Evolutionary conservation across 2,113 vertebrate genomes (phyloP).

Genomic region (Psilopogon haemacephalus): DNA sequence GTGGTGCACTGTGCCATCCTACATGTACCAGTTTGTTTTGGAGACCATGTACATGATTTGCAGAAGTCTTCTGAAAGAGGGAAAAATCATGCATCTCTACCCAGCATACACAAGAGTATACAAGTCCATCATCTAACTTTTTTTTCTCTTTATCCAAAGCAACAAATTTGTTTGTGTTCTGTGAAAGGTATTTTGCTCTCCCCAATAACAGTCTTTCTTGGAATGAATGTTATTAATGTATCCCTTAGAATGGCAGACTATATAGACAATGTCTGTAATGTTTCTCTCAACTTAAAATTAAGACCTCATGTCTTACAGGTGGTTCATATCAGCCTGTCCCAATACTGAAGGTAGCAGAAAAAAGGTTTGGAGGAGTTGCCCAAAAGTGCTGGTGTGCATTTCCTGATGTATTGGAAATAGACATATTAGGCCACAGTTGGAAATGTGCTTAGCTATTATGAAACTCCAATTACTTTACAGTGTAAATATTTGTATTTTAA

Average conservation of each 20-base stretch:
- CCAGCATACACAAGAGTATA: background rate
- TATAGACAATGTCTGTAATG: background rate
- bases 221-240: background rate
- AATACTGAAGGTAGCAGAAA: background rate
- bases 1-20: background rate
- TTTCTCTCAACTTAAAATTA: background rate
- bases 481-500: background rate
- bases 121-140: background rate
- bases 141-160: background rate
- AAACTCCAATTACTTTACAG: background rate
- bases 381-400: background rate
- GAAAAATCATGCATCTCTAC: background rate
- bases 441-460: background rate
- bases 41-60: fast-evolving
- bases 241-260: background rate
- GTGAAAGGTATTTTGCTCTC: background rate
- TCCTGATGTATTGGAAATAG: background rate
- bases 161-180: background rate
- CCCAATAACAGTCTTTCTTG: background rate
- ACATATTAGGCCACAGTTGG: background rate
- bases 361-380: background rate
- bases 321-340: background rate
- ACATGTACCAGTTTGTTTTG: background rate
- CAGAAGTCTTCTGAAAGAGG: background rate
- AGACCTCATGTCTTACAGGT: background rate